Evolutionary conservation across 2,797 vertebrate genomes (phyloP), one percentile per base, ranked within the genome.

Genomic region (Falco columbarius): DNA sequence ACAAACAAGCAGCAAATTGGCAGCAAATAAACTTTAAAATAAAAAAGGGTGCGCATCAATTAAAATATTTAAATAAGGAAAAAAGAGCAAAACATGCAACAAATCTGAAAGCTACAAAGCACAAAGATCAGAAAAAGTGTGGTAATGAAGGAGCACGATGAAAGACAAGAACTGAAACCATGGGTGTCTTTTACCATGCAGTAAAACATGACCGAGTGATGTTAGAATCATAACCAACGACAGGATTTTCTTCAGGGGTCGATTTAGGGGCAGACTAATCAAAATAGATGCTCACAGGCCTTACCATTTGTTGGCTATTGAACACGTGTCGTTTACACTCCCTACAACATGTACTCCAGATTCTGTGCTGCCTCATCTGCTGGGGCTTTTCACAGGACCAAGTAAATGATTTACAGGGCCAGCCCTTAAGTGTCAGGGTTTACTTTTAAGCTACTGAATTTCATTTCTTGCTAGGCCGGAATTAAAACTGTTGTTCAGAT

Each of bases 181-280:
- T 94, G 83, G 93, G 97, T 82, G 94, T 96, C 95, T 97, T 97
- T 96, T 97, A 96, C 97, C 99, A 99, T 99, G 99, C 99, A 99
- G 96, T 97, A 98, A 98, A 98, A 98, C 97, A 98, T 88, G 97
- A 98, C 66, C 91, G 93, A 92, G 97, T 97, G 97, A 91, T 95
- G 98, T 98, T 98, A 98, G 98, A 81, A 83, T 97, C 98, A 97
- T 95, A 97, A 97, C 96, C 96, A 97, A 97, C 95, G 97, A 95
- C 91, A 95, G 83, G 82, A 95, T 83, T 98, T 91, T 97, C 96
- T 98, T 97, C 99, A 99, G 99, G 99, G 99, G 98, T 99, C 99
- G 99, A 99, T 99, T 99, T 99, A 99, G 98, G 97, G 81, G 89
- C 94, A 96, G 80, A 90, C 75, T 85, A 81, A 87, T 92, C 80